These are phyloP conservation scores for Drosophila sucinea DNA, from an alignment of 1,140 invertebrate genomes.

Conservation along the genomic window DNA sequence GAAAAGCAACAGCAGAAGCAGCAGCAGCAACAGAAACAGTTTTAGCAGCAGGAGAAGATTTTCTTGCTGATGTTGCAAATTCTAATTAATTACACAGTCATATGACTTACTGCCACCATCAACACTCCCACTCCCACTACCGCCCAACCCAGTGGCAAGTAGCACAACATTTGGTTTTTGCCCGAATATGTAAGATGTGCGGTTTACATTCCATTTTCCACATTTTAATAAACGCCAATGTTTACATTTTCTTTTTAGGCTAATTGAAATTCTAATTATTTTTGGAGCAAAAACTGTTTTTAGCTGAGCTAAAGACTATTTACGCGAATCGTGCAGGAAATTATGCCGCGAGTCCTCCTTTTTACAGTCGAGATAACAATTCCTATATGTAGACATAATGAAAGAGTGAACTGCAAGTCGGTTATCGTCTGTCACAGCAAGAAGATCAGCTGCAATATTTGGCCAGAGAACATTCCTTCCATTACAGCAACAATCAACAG, in stretches of 20 bases:
- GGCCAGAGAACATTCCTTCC: too few species aligned
- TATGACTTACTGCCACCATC: constrained; percentile 19
- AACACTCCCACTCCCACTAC: neutral
- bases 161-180: neutral
- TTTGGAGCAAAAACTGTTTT: neutral
- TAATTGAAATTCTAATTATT: constrained; percentile 19
- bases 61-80: constrained; percentile 51
- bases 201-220: constrained; percentile 8
- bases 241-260: constrained; percentile 21
- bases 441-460: too few species aligned
- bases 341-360: neutral
- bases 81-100: constrained; percentile 57
- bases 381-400: neutral
- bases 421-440: too few species aligned
- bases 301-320: constrained; percentile 7
- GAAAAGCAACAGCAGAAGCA: constrained; percentile 17
- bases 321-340: neutral
- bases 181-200: constrained; percentile 15
- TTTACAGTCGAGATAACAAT: neutral
- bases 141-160: neutral
- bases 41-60: constrained; percentile 26
- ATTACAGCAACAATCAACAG: too few species aligned
- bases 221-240: constrained; percentile 19
- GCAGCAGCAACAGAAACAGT: constrained; percentile 2
- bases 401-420: neutral